Conservation (phyloP, 2,888 invertebrate genomes). For the Ischnura elegans region DNA sequence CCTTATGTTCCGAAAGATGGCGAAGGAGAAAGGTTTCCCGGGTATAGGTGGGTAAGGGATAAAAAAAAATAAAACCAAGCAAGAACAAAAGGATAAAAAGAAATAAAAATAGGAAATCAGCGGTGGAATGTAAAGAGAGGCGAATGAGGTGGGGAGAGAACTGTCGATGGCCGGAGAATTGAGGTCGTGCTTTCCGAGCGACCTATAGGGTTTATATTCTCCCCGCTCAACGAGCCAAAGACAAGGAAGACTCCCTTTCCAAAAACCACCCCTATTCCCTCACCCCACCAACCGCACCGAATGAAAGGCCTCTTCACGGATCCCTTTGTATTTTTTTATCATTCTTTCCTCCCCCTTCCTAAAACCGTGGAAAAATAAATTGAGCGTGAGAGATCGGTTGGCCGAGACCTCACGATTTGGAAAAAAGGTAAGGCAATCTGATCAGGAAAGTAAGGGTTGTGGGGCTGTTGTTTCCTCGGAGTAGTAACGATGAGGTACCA, state of each 20-base stretch:
- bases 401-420: background rate
- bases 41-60: background rate
- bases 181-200: background rate
- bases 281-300: background rate
- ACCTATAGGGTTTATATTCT: slow-evolving; percentile 11
- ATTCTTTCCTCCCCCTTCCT: no score
- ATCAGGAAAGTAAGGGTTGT: background rate
- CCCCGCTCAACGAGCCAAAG: slow-evolving; percentile 6
- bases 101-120: background rate
- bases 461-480: background rate
- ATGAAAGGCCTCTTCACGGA: slow-evolving; percentile 28
- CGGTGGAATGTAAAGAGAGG: background rate
- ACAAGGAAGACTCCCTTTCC: background rate
- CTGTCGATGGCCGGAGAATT: background rate
- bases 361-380: slow-evolving; percentile 48
- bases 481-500: no score
- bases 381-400: slow-evolving; percentile 35
- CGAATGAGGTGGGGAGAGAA: background rate
- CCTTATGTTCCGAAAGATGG: background rate
- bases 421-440: slow-evolving; percentile 55
- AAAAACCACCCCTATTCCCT: background rate
- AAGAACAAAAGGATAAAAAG: background rate
- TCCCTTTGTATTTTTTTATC: background rate
- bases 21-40: background rate
- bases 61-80: background rate